Base-by-base conservation (phyloP, 2,888 invertebrate species). In the Thecophora atra region DNA sequence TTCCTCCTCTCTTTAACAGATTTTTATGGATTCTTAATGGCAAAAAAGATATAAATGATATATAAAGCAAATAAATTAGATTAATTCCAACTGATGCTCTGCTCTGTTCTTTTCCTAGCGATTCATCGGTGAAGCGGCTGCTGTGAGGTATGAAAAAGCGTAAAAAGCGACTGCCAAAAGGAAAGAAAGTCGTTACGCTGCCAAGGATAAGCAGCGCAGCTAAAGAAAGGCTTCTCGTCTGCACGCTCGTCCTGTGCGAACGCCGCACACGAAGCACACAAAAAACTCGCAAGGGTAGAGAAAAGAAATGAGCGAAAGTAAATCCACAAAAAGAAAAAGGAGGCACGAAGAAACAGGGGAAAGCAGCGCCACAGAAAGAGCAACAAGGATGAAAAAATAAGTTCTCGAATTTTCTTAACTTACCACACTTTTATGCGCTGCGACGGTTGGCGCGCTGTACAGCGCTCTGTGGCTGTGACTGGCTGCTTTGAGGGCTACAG, bases 391-490 rank as follows among this genome's bases (percentile, higher is more conserved):
- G 44, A 65, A 65, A 65, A 26, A 65, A 51, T 17, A 52, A 51
- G 64, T 65, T 24, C 6, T 52, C 28, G 19, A 26, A 26, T 17
- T 65, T 65, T 65, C 65, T 65, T 65, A 52, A 51, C 37, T 64
- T 44, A 44, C 21, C 44, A 63, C 24, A 65, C 21, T 63, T 63
- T 63, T 44, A 44, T 65, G 51, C 67, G 37, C 67, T 37, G 56
- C 56, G n/a, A 37, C 56, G 67, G 67, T 56, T 67, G 56, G 67
- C 67, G 54, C 30, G 54, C 54, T 42, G n/a, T 17, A 13, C 19
- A 37, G 24, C n/a, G 54, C 67, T 54, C 56, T 54, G 67, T 28
- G 65, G 47, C 54, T 67, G 37, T 67, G 67, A 56, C 67, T 67
- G 67, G 67, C 67, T 67, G 67, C 56, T 26, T 47, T 21, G 65